Percentiles rank a stretch among this genome's conserved stretches.
These are phyloP conservation scores for Agriotes lineatus DNA, from an alignment of 2,888 invertebrate species.

Conservation along the genomic window DNA sequence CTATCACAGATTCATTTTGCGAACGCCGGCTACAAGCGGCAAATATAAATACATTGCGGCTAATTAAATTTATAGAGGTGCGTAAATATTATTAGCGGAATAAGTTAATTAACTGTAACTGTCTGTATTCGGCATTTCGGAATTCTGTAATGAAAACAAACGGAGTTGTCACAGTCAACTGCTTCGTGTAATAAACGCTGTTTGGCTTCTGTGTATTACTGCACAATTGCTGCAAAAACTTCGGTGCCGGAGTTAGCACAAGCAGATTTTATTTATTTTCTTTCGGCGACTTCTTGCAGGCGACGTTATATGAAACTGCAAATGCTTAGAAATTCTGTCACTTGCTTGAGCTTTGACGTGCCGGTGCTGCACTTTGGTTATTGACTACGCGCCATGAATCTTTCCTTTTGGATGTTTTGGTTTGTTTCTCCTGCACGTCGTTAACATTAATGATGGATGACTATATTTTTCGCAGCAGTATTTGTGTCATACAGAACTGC, in stretches of 20 bases:
- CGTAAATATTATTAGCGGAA: slow-evolving; percentile 37
- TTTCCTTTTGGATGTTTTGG: too few species aligned
- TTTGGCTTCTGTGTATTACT: slow-evolving; percentile 39
- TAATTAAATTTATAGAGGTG: slow-evolving; percentile 42
- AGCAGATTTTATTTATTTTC: too few species aligned
- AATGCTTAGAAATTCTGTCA: not conserved
- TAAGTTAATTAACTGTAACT: slow-evolving; percentile 43
- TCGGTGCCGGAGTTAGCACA: too few species aligned
- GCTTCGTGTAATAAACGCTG: slow-evolving; percentile 43
- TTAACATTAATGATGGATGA: too few species aligned
- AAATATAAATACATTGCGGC: slow-evolving; percentile 18
- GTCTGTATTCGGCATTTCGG: slow-evolving; percentile 41
- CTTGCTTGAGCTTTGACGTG: not conserved
- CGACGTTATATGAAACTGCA: too few species aligned
- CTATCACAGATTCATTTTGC: too few species aligned
- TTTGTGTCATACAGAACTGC: too few species aligned
- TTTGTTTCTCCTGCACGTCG: too few species aligned
- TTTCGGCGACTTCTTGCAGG: not conserved
- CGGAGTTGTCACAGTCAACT: slow-evolving; percentile 43
- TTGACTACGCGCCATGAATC: too few species aligned
- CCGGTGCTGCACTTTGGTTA: too few species aligned
- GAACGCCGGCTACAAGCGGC: too few species aligned
- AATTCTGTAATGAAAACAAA: slow-evolving; percentile 42
- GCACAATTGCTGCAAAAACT: slow-evolving; percentile 40
- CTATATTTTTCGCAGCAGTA: too few species aligned